A percentile compares a stretch with the other conserved stretches of the same genome.
phyloP scores from a whole-genome alignment of 2,888 invertebrate species.

The Oxycera nigricornis region DNA sequence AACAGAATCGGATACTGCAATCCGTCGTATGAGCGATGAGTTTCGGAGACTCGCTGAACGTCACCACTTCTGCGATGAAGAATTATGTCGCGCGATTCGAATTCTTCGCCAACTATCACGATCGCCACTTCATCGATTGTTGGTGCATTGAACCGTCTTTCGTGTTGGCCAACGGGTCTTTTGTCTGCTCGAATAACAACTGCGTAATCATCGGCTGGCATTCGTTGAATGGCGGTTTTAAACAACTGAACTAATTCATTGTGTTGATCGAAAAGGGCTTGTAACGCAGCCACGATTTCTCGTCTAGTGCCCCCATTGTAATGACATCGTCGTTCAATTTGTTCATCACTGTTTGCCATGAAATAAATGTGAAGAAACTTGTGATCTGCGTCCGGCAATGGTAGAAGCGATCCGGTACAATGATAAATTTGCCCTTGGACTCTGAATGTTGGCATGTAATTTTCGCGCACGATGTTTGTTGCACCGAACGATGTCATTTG shows the following conservation, averaged over 20 bases:
- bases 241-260: conserved; percentile 52
- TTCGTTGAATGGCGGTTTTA: conserved; percentile 51
- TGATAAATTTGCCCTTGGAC: conserved; percentile 50
- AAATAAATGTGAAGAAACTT: conserved; percentile 49
- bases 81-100: conserved; percentile 51
- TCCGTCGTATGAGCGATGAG: conserved; percentile 48
- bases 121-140: conserved; percentile 48
- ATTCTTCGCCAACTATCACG: conserved; percentile 49
- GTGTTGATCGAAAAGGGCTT: conserved; percentile 47
- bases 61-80: conserved; percentile 47
- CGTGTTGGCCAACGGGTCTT: conserved; percentile 51
- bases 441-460: conserved; percentile 44
- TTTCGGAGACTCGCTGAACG: conserved; percentile 49
- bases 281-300: conserved; percentile 13
- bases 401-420: conserved; percentile 46
- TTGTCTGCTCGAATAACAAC: conserved; percentile 54
- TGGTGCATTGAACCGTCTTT: conserved; percentile 45
- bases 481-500: conserved; percentile 50
- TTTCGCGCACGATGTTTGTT: conserved; percentile 46
- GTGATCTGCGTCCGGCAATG: conserved; percentile 39
- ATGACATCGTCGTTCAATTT: conserved; percentile 47
- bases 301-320: conserved; percentile 46
- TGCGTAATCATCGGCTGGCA: conserved; percentile 53
- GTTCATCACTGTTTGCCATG: conserved; percentile 46
- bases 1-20: conserved; percentile 52